A percentile compares a stretch with the other conserved stretches of the same genome.
phyloP scores from a whole-genome alignment of 2,888 invertebrate genomes.

The Trichacis sp. region DNA sequence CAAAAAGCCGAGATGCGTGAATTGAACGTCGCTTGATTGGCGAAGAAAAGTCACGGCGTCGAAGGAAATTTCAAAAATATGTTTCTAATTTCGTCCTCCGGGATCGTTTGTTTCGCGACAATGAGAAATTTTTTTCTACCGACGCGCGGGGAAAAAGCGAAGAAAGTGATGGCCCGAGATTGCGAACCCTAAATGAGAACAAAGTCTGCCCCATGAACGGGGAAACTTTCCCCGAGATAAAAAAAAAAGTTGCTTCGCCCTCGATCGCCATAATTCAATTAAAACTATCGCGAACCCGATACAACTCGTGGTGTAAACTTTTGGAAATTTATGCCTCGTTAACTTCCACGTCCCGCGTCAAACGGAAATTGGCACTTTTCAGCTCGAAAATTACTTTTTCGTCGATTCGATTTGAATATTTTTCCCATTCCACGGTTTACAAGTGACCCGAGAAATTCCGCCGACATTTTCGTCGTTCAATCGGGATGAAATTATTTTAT shows the following conservation, averaged over 20 bases:
- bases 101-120: neutral
- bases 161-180: neutral
- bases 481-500: too few species aligned
- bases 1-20: too few species aligned
- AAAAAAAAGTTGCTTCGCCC: neutral
- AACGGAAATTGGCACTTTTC: neutral
- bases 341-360: neutral
- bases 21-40: neutral
- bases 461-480: too few species aligned
- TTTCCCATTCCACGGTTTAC: neutral
- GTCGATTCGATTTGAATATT: neutral
- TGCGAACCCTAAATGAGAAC: neutral
- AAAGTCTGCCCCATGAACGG: neutral
- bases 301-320: neutral
- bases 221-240: neutral
- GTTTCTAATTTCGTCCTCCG: constrained; percentile 3
- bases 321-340: neutral
- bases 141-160: neutral
- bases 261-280: neutral
- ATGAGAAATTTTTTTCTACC: neutral
- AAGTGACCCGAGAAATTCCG: neutral
- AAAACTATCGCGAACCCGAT: neutral
- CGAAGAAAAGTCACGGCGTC: neutral
- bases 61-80: neutral
- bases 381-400: neutral